Percentiles rank a stretch among this genome's conserved stretches.
Evolutionary conservation across 2,113 vertebrate genomes (phyloP).

Genomic region (Alectura lathami): DNA sequence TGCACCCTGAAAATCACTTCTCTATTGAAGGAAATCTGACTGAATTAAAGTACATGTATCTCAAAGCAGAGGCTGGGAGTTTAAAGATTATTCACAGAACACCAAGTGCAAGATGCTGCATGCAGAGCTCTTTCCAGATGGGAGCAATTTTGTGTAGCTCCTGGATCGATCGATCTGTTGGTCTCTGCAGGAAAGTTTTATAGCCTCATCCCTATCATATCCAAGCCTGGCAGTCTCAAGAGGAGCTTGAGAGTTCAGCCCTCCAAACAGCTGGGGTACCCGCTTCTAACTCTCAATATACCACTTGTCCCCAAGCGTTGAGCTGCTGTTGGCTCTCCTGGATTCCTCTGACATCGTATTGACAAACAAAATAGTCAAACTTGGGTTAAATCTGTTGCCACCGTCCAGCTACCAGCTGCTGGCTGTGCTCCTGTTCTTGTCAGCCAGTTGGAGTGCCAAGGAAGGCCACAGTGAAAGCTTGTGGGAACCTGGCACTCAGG

Average conservation of each 20-base stretch:
- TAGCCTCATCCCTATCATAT: not conserved
- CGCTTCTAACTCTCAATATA: not conserved
- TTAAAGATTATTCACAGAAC: not conserved
- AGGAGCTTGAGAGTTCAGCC: not conserved
- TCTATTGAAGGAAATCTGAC: not conserved
- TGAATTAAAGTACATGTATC: constrained; percentile 11
- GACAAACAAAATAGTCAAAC: accelerated
- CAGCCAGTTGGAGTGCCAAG: not conserved
- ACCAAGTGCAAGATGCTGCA: not conserved
- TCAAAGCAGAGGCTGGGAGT: not conserved
- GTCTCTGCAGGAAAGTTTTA: not conserved
- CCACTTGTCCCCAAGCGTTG: not conserved
- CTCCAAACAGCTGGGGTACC: not conserved
- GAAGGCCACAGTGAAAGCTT: not conserved
- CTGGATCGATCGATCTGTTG: not conserved
- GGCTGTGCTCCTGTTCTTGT: accelerated
- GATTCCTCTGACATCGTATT: not conserved
- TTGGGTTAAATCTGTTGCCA: not conserved
- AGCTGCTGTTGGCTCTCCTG: not conserved
- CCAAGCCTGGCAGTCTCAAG: not conserved
- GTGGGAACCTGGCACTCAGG: no score
- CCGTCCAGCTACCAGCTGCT: not conserved
- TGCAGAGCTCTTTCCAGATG: constrained; percentile 16
- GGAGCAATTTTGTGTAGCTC: constrained; percentile 16
- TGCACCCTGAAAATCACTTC: constrained; percentile 19